Evolutionary conservation across 92 coral and sea anemone species (phyloP).

Genomic region (Muricea muricata): DNA sequence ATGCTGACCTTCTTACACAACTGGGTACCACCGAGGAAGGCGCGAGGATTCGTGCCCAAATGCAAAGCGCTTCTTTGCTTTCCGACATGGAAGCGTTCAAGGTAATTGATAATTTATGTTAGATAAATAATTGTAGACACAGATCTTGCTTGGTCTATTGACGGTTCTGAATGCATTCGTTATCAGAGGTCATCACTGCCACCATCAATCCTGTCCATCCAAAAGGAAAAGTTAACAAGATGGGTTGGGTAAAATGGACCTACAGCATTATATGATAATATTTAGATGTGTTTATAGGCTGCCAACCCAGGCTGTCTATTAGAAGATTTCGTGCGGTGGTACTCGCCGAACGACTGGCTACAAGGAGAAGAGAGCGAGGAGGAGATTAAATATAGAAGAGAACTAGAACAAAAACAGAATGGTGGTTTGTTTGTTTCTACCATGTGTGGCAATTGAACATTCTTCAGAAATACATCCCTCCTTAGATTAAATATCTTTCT

Average conservation of each 20-base stretch:
- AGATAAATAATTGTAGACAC: too few relatives aligned
- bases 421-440: conserved; percentile 9
- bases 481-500: neutral
- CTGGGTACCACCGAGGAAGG: conserved; percentile 97
- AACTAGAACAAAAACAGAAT: conserved; percentile 6
- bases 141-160: too few relatives aligned
- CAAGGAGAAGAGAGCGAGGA: conserved; percentile 91
- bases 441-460: too few relatives aligned
- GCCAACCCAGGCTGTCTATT: conserved; percentile 96
- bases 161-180: too few relatives aligned
- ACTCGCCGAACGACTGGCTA: conserved; percentile 98
- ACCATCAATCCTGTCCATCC: too few relatives aligned
- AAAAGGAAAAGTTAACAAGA: neutral
- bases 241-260: too few relatives aligned
- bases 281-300: conserved; percentile 60
- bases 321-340: conserved; percentile 99
- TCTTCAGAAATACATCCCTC: too few relatives aligned
- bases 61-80: conserved; percentile 97
- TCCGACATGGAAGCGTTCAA: conserved; percentile 99
- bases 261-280: neutral
- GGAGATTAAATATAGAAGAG: conserved; percentile 78
- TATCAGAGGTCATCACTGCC: too few relatives aligned
- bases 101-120: conserved; percentile 58
- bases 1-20: conserved; percentile 94
- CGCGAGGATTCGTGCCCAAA: conserved; percentile 97